These are phyloP conservation scores for Macropus fuliginosus DNA, from an alignment of 2,797 vertebrate species.

Conservation along the genomic window DNA sequence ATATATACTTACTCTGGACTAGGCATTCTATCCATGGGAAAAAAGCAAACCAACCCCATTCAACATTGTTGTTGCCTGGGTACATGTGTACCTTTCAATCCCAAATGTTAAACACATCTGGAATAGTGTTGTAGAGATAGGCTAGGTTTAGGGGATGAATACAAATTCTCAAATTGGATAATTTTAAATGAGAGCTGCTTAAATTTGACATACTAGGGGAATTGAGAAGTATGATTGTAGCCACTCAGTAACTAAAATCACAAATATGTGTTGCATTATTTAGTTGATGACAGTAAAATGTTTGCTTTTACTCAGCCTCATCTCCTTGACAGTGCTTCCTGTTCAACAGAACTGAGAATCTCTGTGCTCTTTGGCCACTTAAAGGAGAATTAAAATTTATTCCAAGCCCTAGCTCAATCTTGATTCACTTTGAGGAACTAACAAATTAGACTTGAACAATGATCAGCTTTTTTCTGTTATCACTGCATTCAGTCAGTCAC, in stretches of 20 bases:
- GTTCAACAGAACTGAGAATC: conserved; percentile 64
- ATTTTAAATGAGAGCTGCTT: conserved; percentile 41
- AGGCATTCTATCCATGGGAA: background rate
- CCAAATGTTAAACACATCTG: conserved; percentile 15
- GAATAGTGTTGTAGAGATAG: background rate
- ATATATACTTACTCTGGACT: background rate
- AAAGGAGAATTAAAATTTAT: conserved; percentile 69
- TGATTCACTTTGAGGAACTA: conserved; percentile 44
- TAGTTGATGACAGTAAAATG: conserved; percentile 57
- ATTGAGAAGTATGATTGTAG: background rate
- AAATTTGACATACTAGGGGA: background rate
- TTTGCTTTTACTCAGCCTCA: conserved; percentile 72
- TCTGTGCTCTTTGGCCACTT: conserved; percentile 70
- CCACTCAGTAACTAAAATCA: conserved; percentile 70
- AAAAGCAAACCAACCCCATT: conserved; percentile 18
- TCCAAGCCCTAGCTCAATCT: conserved; percentile 44
- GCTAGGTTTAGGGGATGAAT: background rate
- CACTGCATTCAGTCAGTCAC: background rate
- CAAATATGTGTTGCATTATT: conserved; percentile 46
- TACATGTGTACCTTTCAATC: background rate
- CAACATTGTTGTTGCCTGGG: no score
- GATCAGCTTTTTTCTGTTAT: conserved; percentile 63
- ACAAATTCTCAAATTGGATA: conserved; percentile 21
- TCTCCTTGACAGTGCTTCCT: conserved; percentile 66
- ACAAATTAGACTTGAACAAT: conserved; percentile 67